Base-by-base conservation (phyloP, 1,140 invertebrate species). In the Drosophila prosaltans region DNA sequence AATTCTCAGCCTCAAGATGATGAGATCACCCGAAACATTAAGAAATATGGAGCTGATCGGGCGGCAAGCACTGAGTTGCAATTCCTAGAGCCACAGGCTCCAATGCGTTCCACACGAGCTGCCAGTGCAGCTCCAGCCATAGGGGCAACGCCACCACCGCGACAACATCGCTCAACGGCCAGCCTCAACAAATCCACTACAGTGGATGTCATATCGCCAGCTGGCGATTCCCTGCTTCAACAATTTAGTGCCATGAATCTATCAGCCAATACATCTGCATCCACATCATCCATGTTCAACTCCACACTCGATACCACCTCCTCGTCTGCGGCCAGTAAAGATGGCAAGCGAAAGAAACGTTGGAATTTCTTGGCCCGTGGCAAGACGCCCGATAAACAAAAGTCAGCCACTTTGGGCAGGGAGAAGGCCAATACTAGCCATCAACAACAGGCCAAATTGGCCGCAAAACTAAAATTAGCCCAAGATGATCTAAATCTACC, bases 291-390 rank as follows among this genome's bases (percentile, higher is more conserved):
- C 48, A 62, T 86, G 62, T 78, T 74, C 21, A 91, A 83, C 26
- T 81, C 77, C 6, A 91, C 91, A 48, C 64, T 88, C 64, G 78
- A 91, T 28, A 89, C 83, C 21, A 89, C 76, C 7, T 69, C 75
- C 10, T 80, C 80, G 9, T 88, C 83, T 9, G 58, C 77, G 62
- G 84, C 84, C 73, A 88, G 83, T 65, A 94, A 93, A 67, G 94
- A 95, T 70, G 66, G 51, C 24, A 95, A 95, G 72, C 95, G 95
- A 62, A 93, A 94, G 59, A 92, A 94, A 55, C 83, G 95, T 10
- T 95, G 95, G 95, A 94, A 93, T 6, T 93, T 95, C 72, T 94
- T 95, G 57, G 94, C 94, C 62, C 93, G 94, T 16, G 93, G 94
- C 76, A 94, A 93, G 70, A 93, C 92, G 2, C 84, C 92, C 11